phyloP scores from a whole-genome alignment of 1,140 invertebrate genomes.

The Polyergus mexicanus region DNA sequence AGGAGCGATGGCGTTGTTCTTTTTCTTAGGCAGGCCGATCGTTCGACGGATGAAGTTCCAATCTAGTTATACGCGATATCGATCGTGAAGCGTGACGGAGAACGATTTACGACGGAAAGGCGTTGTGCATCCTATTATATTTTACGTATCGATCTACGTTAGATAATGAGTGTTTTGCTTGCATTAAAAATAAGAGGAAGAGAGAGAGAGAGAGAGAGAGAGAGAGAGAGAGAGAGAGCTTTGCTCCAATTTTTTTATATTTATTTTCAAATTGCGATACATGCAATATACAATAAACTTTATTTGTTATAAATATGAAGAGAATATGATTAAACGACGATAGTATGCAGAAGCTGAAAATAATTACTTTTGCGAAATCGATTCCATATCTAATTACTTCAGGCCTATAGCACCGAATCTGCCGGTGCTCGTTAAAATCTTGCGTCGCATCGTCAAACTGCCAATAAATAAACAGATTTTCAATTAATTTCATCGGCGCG shows the following conservation, averaged over 20 bases:
- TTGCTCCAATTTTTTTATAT: background rate
- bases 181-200: background rate
- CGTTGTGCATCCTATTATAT: background rate
- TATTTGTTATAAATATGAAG: background rate
- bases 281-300: background rate
- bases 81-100: constrained; percentile 46
- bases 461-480: constrained; percentile 76
- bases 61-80: constrained; percentile 58
- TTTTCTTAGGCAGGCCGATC: constrained; percentile 10
- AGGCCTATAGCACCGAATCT: constrained; percentile 42
- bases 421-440: constrained; percentile 70
- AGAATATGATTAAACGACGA: background rate
- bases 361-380: constrained; percentile 83
- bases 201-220: too few species aligned
- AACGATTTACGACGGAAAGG: constrained; percentile 39
- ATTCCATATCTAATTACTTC: constrained; percentile 82
- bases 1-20: constrained; percentile 17
- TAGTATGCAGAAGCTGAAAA: constrained; percentile 64
- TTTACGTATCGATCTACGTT: constrained; percentile 1
- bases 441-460: constrained; percentile 36
- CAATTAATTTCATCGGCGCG: constrained; percentile 73
- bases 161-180: constrained; percentile 37
- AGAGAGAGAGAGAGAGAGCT: too few species aligned
- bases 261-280: background rate
- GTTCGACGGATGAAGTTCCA: constrained; percentile 49